Percentiles rank a stretch among this genome's conserved stretches.
phyloP scores from a whole-genome alignment of 1,140 invertebrate genomes.

The Dendroctonus valens region DNA sequence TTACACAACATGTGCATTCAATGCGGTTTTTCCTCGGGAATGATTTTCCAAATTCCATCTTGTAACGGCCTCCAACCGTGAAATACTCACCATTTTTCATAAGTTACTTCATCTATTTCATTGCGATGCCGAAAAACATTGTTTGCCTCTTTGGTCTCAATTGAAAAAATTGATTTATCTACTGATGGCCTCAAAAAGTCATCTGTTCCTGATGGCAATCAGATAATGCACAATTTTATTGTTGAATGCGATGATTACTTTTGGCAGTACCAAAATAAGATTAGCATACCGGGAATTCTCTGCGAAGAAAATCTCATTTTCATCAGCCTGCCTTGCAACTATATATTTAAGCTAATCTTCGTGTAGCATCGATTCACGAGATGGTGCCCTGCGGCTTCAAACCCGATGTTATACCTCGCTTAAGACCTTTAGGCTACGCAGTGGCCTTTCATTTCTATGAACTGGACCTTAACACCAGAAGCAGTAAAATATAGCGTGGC shows the following conservation, averaged over 20 bases:
- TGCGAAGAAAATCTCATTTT: too few species aligned
- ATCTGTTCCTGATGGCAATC: too few species aligned
- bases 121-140: background rate
- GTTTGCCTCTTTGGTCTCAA: too few species aligned
- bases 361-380: constrained; percentile 19
- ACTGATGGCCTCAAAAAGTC: too few species aligned
- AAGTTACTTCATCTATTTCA: constrained; percentile 1
- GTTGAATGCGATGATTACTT: too few species aligned
- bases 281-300: too few species aligned
- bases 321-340: background rate
- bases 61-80: background rate
- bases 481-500: constrained; percentile 25
- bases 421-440: constrained; percentile 14
- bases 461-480: constrained; percentile 34
- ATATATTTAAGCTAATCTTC: constrained; percentile 29
- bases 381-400: constrained; percentile 8
- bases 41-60: background rate
- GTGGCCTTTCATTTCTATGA: constrained; percentile 30
- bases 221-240: too few species aligned
- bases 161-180: too few species aligned
- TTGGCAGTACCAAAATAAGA: too few species aligned
- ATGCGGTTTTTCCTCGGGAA: background rate
- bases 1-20: background rate
- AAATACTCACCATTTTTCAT: background rate
- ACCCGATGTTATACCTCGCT: constrained; percentile 15